A percentile compares a stretch with the other conserved stretches of the same genome.
phyloP scores from a whole-genome alignment of 2,113 vertebrate genomes.

The Balaeniceps rex region DNA sequence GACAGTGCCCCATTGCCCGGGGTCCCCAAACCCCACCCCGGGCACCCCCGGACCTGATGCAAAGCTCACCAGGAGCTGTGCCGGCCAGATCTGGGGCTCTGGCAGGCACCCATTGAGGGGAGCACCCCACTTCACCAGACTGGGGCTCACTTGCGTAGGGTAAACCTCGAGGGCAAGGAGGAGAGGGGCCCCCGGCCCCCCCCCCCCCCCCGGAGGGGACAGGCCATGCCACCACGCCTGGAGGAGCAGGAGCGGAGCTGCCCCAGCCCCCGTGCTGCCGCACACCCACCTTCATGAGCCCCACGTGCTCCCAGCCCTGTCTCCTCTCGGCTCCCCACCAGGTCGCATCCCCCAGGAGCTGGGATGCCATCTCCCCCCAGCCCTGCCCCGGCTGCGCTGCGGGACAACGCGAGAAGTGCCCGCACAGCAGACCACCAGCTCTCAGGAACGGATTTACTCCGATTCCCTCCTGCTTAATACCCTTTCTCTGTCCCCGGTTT shows the following conservation, averaged over 20 bases:
- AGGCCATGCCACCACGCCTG: background rate
- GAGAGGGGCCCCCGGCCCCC: background rate
- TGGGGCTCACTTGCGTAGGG: accelerated
- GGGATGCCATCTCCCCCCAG: background rate
- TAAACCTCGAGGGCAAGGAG: background rate
- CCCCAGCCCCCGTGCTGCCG: background rate
- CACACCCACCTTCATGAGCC: accelerated
- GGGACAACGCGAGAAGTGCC: accelerated
- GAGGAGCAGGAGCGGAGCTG: background rate
- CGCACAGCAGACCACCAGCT: too few species aligned
- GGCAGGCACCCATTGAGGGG: accelerated
- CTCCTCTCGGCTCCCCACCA: background rate
- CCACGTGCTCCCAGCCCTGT: accelerated
- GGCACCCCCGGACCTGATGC: background rate
- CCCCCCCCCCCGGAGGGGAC: background rate
- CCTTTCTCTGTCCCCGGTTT: background rate
- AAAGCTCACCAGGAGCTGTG: background rate
- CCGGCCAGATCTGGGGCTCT: background rate
- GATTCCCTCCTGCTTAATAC: background rate
- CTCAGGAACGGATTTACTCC: accelerated
- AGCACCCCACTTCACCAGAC: background rate
- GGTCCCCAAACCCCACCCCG: background rate
- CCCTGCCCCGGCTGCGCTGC: accelerated
- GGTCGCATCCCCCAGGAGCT: background rate
- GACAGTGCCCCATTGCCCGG: background rate